Evolutionary conservation across 2,113 vertebrate genomes (phyloP).

Genomic region (Arizona elegans): DNA sequence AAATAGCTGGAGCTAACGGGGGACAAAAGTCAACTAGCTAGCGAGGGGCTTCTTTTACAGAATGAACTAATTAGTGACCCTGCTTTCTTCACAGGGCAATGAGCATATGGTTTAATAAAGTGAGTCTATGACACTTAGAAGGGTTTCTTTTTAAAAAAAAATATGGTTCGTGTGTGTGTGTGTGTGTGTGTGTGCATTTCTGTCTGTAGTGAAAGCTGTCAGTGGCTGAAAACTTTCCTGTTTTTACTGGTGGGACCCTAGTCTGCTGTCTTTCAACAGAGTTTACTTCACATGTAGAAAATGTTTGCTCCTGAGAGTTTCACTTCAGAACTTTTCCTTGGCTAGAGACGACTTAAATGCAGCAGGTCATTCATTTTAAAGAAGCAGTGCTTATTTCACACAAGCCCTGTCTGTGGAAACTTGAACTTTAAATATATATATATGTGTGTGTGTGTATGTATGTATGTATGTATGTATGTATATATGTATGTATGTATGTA

Average conservation of each 20-base stretch:
- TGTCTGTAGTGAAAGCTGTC: conserved; percentile 74
- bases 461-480: not conserved
- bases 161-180: not conserved
- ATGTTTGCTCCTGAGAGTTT: conserved; percentile 81
- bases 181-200: not conserved
- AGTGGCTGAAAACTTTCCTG: conserved; percentile 78
- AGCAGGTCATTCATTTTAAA: conserved; percentile 75
- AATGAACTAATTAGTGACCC: conserved; percentile 85
- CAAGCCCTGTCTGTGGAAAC: conserved; percentile 29
- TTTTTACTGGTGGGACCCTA: conserved; percentile 77
- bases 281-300: conserved; percentile 82
- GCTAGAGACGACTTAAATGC: conserved; percentile 68
- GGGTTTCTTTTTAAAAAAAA: not conserved
- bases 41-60: conserved; percentile 82
- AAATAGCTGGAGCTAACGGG: conserved; percentile 90
- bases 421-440: not conserved
- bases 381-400: conserved; percentile 68
- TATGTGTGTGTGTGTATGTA: too few species aligned
- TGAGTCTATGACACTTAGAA: conserved; percentile 76
- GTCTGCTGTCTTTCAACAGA: conserved; percentile 80
- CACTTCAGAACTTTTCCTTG: conserved; percentile 79
- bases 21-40: conserved; percentile 84
- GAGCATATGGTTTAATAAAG: conserved; percentile 81
- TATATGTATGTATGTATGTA: not conserved
- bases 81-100: conserved; percentile 79